A percentile compares a stretch with the other conserved stretches of the same genome.
Conservation (phyloP, 1,140 invertebrate genomes). For the Brachionus calyciflorus region DNA sequence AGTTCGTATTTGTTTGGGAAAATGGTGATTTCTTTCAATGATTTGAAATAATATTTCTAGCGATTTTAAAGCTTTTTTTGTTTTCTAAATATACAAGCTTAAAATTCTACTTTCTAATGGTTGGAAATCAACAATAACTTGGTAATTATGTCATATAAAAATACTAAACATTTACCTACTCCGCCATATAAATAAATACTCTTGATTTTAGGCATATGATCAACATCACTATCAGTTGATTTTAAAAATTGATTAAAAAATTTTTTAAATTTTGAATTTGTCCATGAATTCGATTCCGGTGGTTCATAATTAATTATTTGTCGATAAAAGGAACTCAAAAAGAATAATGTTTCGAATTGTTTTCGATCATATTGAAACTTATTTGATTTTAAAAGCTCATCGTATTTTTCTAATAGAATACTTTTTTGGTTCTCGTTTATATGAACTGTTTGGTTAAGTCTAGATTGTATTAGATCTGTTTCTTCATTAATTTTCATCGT, state of each 20-base stretch:
- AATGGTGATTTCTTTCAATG: no score
- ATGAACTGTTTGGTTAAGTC: neutral
- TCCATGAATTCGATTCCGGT: neutral
- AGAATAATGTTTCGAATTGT: slow-evolving; percentile 10
- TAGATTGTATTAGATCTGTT: neutral
- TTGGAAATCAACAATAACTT: no score
- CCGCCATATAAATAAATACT: slow-evolving; percentile 42
- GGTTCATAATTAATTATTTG: neutral
- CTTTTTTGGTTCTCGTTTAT: no score
- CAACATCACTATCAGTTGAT: neutral
- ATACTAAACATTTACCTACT: slow-evolving; percentile 17
- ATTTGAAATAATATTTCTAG: no score
- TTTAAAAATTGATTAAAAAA: neutral
- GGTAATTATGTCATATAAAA: no score
- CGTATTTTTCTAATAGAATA: neutral
- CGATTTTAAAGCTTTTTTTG: no score
- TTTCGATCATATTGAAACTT: slow-evolving; percentile 20
- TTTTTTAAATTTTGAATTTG: neutral
- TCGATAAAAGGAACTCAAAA: neutral
- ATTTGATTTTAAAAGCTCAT: neutral
- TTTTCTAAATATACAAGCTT: no score
- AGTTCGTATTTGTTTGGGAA: no score
- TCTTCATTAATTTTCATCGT: neutral
- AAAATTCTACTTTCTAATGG: no score
- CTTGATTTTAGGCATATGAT: neutral